These are phyloP conservation scores for Malaclemys terrapin DNA, from an alignment of 2,113 vertebrate genomes.

Conservation along the genomic window DNA sequence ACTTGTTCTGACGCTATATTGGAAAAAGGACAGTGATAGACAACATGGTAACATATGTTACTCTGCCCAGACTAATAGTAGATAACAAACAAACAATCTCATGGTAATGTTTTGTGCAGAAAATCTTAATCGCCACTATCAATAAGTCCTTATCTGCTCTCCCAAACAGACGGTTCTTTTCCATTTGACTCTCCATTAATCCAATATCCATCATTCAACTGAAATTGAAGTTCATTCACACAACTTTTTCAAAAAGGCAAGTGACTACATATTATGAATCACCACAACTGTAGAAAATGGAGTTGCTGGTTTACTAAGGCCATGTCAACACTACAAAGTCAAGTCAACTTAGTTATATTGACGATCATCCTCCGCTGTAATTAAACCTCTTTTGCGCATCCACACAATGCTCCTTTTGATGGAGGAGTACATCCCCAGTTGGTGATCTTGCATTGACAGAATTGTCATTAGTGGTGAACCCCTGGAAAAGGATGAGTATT, in stretches of 20 bases:
- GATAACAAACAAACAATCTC: background rate
- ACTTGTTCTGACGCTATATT: background rate
- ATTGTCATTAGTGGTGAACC: too few relatives aligned
- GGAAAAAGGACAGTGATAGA: background rate
- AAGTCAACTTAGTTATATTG: too few relatives aligned
- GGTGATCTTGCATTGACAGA: too few relatives aligned
- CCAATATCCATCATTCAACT: background rate
- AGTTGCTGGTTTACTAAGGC: background rate
- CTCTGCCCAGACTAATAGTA: background rate
- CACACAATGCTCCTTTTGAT: too few relatives aligned
- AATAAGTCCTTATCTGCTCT: background rate
- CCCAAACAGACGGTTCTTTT: background rate
- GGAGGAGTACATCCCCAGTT: too few relatives aligned
- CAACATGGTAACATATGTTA: background rate
- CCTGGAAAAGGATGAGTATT: too few relatives aligned
- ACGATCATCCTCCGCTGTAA: too few relatives aligned
- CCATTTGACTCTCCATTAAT: background rate
- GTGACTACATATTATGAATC: background rate
- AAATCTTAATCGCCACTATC: background rate
- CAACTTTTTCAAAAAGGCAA: background rate
- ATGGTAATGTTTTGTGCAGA: background rate
- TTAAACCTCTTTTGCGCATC: too few relatives aligned
- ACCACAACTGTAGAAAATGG: background rate
- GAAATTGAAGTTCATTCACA: background rate
- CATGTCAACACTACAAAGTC: too few relatives aligned